Percentiles rank a stretch among this genome's conserved stretches.
Conservation (phyloP, 2,113 vertebrate species). For the Sylvietta virens region DNA sequence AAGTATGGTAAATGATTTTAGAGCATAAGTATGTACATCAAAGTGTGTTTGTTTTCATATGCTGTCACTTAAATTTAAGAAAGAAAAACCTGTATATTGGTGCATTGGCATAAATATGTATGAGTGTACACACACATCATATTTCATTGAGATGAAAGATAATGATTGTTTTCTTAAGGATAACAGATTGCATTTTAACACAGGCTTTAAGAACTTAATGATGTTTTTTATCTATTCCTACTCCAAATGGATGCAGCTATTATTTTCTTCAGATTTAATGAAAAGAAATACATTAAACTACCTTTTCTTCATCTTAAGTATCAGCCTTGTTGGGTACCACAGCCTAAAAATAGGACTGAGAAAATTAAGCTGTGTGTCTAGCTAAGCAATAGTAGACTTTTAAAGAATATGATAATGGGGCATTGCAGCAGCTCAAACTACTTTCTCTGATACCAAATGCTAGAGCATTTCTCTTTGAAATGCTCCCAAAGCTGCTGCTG, state of each 20-base stretch:
- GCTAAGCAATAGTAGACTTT: neutral
- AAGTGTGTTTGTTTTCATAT: neutral
- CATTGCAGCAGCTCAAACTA: neutral
- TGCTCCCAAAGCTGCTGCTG: neutral
- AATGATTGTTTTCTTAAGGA: neutral
- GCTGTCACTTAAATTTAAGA: neutral
- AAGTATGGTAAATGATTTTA: neutral
- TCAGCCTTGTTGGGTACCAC: neutral
- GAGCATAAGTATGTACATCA: neutral
- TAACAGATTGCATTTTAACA: neutral
- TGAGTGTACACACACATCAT: neutral
- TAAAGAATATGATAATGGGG: neutral
- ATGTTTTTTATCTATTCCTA: neutral
- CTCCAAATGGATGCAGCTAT: neutral
- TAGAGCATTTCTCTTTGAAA: constrained; percentile 12
- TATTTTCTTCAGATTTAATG: neutral
- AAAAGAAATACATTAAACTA: neutral
- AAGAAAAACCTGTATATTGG: neutral
- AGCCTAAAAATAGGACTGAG: neutral
- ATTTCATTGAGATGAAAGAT: neutral
- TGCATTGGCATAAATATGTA: neutral
- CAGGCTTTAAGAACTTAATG: neutral
- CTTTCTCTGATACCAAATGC: neutral
- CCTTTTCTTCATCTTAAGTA: neutral
- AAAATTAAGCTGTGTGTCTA: neutral